Conservation (phyloP, 64 coral and sea anemone species). For the Anthopleura sola region DNA sequence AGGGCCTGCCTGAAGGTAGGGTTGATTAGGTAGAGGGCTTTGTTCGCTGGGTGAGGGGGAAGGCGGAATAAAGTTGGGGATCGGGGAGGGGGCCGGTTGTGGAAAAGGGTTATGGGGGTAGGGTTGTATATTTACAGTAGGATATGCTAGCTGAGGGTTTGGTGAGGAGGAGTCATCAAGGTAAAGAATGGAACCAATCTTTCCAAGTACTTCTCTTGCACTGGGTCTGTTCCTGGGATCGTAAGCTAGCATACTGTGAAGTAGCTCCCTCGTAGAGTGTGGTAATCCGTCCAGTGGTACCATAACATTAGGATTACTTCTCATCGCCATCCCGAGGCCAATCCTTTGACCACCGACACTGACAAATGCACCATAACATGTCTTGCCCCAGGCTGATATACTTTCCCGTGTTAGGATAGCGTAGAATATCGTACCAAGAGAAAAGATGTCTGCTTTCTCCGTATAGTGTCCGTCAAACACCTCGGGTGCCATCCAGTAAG, state of each 20-base stretch:
- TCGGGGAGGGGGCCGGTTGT: too few species aligned
- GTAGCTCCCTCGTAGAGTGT: neutral
- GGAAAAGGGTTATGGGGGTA: too few species aligned
- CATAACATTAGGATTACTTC: neutral
- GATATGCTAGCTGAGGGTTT: too few species aligned
- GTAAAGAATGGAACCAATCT: too few species aligned
- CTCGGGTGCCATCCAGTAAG: conserved; percentile 41
- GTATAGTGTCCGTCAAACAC: conserved; percentile 42
- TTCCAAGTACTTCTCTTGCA: neutral
- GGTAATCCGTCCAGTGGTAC: neutral
- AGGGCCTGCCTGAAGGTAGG: too few species aligned
- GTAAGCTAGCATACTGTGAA: conserved; percentile 9
- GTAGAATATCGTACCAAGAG: conserved; percentile 36
- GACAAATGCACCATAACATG: conserved; percentile 31
- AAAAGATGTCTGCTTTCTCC: conserved; percentile 49
- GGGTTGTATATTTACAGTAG: too few species aligned
- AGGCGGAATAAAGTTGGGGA: too few species aligned
- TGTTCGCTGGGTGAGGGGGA: too few species aligned
- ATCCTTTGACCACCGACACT: neutral
- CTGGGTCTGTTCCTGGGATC: neutral
- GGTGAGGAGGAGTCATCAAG: too few species aligned
- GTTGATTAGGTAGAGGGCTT: too few species aligned
- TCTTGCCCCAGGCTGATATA: neutral
- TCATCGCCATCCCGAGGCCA: neutral
- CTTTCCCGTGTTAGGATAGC: neutral